Percentiles rank a stretch among this genome's conserved stretches.
These are phyloP conservation scores for Clistopyga incitator DNA, from an alignment of 2,888 invertebrate genomes.

Conservation along the genomic window DNA sequence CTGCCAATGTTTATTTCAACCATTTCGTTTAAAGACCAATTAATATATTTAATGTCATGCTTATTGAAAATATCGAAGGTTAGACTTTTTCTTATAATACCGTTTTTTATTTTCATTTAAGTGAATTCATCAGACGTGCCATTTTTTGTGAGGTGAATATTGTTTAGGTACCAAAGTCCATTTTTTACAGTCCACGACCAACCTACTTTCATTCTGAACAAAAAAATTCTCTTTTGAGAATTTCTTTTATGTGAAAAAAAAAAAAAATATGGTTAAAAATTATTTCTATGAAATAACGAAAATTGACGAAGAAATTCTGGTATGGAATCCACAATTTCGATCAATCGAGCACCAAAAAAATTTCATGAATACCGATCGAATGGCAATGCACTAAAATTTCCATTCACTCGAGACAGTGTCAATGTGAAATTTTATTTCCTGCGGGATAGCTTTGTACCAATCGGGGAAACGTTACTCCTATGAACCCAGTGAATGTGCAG, in stretches of 20 bases:
- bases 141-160: too few species aligned
- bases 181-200: too few species aligned
- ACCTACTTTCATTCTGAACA: too few species aligned
- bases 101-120: too few species aligned
- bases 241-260: too few species aligned
- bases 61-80: too few species aligned
- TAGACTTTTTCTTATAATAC: too few species aligned
- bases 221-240: too few species aligned
- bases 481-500: constrained; percentile 50
- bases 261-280: neutral
- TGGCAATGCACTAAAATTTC: neutral
- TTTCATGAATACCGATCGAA: neutral
- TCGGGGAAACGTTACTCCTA: constrained; percentile 26
- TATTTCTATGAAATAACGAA: neutral
- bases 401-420: neutral
- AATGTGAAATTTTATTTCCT: constrained; percentile 12
- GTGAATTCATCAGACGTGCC: too few species aligned
- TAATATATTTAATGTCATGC: too few species aligned
- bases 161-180: too few species aligned
- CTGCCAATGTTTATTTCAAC: neutral
- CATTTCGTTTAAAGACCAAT: too few species aligned
- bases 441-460: constrained; percentile 27
- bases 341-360: neutral
- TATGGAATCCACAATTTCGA: neutral
- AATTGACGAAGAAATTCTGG: neutral